phyloP scores from a whole-genome alignment of 2,113 vertebrate species.

The Upupa epops region DNA sequence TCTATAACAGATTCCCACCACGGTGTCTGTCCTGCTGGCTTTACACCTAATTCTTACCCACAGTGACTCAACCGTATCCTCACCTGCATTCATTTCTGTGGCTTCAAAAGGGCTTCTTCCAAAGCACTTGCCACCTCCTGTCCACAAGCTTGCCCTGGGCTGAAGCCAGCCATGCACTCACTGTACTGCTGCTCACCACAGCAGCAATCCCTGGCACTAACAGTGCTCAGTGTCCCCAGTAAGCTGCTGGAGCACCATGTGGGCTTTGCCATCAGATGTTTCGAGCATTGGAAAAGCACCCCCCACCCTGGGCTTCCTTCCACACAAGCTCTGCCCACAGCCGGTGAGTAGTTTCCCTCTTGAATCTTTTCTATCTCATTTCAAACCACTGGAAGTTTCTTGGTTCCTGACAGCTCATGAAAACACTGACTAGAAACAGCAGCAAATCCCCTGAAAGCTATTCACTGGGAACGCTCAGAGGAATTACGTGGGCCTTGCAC shows the following conservation, averaged over 20 bases:
- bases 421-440: not conserved
- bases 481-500: not conserved
- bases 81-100: no score
- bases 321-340: not conserved
- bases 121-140: not conserved
- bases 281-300: not conserved
- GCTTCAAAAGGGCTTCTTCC: no score
- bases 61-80: no score
- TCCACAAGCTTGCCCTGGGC: accelerated
- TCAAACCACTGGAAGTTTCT: not conserved
- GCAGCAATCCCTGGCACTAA: not conserved
- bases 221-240: not conserved
- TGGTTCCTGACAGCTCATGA: not conserved
- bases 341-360: not conserved
- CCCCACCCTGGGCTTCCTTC: not conserved
- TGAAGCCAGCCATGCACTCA: no score
- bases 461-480: not conserved
- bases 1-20: no score
- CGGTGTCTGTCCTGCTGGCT: no score
- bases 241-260: not conserved
- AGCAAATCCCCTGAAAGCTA: not conserved
- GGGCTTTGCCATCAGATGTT: not conserved
- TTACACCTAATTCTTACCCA: no score
- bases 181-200: not conserved
- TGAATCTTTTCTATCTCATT: not conserved